Conservation (phyloP, 2,113 vertebrate genomes). For the Phylloscopus trochiloides region DNA sequence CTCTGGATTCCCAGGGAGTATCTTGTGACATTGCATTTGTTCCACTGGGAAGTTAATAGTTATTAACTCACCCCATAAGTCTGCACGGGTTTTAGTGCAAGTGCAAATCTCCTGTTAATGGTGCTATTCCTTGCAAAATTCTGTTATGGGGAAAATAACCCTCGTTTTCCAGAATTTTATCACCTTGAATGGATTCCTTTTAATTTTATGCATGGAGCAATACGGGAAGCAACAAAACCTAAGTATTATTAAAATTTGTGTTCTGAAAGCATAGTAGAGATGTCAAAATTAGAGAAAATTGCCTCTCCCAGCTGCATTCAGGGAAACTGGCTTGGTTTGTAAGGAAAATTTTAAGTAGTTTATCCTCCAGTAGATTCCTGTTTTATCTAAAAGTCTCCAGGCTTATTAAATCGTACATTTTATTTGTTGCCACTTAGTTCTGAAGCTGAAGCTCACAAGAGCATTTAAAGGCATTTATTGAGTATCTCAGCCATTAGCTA, state of each 20-base stretch:
- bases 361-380: neutral
- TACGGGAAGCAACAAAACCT: neutral
- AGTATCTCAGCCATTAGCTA: neutral
- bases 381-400: neutral
- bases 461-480: constrained; percentile 14
- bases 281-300: neutral
- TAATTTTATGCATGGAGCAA: neutral
- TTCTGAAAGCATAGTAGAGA: neutral
- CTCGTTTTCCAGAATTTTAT: neutral
- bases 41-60: neutral
- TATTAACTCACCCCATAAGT: neutral
- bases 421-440: neutral
- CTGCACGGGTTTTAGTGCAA: neutral
- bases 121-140: neutral
- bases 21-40: neutral
- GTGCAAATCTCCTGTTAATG: neutral
- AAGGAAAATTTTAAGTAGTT: neutral
- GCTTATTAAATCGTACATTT: constrained; percentile 23
- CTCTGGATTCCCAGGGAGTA: neutral
- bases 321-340: neutral
- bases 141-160: neutral
- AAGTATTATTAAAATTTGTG: neutral
- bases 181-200: neutral
- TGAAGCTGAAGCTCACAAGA: neutral
- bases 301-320: neutral